Evolutionary conservation across 92 coral and sea anemone species (phyloP).

Genomic region (Nematostella vectensis): DNA sequence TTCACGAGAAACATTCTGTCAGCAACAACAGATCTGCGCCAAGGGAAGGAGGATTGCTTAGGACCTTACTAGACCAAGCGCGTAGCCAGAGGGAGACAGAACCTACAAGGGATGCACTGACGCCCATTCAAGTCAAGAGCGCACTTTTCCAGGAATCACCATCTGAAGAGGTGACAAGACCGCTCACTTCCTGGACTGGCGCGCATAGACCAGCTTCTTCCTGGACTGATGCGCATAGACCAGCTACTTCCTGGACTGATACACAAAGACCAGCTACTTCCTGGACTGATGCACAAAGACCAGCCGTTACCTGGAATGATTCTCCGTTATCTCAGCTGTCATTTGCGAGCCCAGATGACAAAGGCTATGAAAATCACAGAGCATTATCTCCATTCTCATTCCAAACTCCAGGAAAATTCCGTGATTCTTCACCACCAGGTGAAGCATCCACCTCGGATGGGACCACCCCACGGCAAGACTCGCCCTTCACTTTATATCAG

Average conservation of each 20-base stretch:
- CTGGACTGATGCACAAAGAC: neutral
- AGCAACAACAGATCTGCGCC: too few relatives aligned
- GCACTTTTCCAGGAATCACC: constrained; percentile 26
- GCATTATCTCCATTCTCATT: constrained; percentile 18
- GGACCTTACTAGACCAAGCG: constrained; percentile 47
- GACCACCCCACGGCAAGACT: too few relatives aligned
- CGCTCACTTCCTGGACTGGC: neutral
- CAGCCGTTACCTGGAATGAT: neutral
- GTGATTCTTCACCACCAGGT: neutral
- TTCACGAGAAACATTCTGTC: too few relatives aligned
- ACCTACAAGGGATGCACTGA: constrained; percentile 6
- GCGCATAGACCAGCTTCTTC: neutral
- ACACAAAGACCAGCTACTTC: constrained; percentile 13
- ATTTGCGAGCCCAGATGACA: neutral
- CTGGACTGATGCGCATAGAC: neutral
- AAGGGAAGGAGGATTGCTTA: constrained; percentile 34
- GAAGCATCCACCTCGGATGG: too few relatives aligned
- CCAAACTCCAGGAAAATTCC: constrained; percentile 5
- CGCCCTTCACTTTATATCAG: too few relatives aligned
- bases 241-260: neutral
- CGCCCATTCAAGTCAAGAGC: constrained; percentile 20
- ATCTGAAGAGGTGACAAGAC: constrained; percentile 1
- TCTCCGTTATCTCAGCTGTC: neutral
- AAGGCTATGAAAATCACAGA: neutral
- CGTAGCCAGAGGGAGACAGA: neutral